A percentile compares a stretch with the other conserved stretches of the same genome.
phyloP scores from a whole-genome alignment of 1,140 invertebrate species.

The Diploscapter pachys region DNA sequence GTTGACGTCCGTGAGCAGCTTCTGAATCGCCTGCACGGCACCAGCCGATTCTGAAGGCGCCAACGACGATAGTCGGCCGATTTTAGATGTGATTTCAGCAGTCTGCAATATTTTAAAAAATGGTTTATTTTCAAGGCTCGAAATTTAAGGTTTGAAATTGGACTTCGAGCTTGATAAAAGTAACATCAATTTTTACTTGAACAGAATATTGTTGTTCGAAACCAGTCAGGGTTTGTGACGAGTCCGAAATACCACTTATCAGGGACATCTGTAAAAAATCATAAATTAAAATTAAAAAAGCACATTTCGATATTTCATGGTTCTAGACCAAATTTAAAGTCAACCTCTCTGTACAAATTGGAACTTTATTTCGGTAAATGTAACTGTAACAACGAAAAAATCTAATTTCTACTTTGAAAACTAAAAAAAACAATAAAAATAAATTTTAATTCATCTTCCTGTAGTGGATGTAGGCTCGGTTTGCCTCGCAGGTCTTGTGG shows the following conservation, averaged over 20 bases:
- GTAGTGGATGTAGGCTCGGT: conserved; percentile 62
- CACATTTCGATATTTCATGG: too few relatives aligned
- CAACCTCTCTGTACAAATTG: too few relatives aligned
- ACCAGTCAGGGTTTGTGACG: conserved; percentile 35
- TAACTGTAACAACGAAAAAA: too few relatives aligned
- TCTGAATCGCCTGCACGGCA: conserved; percentile 52
- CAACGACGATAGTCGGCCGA: conserved; percentile 44
- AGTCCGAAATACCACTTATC: background rate
- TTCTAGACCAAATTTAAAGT: too few relatives aligned
- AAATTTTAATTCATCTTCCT: conserved; percentile 44
- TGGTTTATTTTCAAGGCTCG: conserved; percentile 7
- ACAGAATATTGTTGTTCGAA: conserved; percentile 59
- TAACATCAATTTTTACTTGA: background rate
- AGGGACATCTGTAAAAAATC: conserved; percentile 14
- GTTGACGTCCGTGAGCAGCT: conserved; percentile 47
- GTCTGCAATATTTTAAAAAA: background rate
- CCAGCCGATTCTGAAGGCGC: conserved; percentile 42
- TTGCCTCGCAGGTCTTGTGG: conserved; percentile 62
- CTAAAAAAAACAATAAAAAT: conserved; percentile 20
- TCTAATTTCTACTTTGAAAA: too few relatives aligned
- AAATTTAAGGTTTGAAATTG: conserved; percentile 3
- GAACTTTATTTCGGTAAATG: too few relatives aligned
- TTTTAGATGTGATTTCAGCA: conserved; percentile 53
- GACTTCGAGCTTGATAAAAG: conserved; percentile 31
- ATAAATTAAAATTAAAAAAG: background rate